Evolutionary conservation across 1,140 invertebrate species (phyloP).

Genomic region (Drosophila melanica): DNA sequence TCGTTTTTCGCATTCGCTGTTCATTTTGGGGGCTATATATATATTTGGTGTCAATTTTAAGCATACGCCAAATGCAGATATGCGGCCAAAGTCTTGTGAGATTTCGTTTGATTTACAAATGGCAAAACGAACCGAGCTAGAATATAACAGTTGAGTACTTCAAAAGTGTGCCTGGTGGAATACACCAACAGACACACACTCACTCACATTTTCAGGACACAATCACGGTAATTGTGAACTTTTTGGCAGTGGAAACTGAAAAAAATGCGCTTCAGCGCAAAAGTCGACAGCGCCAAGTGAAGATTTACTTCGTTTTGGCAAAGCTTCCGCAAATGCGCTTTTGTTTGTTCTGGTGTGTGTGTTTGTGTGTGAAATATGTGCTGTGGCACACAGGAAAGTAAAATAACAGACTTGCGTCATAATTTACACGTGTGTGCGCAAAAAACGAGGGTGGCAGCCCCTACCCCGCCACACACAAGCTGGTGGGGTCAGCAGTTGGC

Average conservation of each 20-base stretch:
- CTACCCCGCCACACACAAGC: no score
- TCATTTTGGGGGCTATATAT: neutral
- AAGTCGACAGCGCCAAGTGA: constrained; percentile 55
- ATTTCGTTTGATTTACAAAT: constrained; percentile 45
- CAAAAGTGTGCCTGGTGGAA: constrained; percentile 52
- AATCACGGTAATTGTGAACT: constrained; percentile 60
- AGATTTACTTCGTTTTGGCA: constrained; percentile 60
- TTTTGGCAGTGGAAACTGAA: constrained; percentile 49
- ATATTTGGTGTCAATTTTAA: constrained; percentile 7
- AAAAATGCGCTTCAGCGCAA: constrained; percentile 31
- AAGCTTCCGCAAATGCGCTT: constrained; percentile 46
- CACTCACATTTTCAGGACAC: constrained; percentile 23
- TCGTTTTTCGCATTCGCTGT: neutral
- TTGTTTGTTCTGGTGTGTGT: constrained; percentile 8
- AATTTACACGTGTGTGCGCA: constrained; percentile 49
- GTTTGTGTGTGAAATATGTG: constrained; percentile 41
- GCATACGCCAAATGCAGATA: neutral
- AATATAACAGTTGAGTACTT: constrained; percentile 40
- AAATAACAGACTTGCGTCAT: constrained; percentile 58
- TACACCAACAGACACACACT: constrained; percentile 16
- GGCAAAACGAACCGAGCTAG: constrained; percentile 31
- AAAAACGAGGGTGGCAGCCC: no score
- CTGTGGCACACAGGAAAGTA: constrained; percentile 45
- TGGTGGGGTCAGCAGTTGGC: constrained; percentile 47
- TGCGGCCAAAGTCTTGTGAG: constrained; percentile 20